These are phyloP conservation scores for Sarcophaga rosellei DNA, from an alignment of 2,888 invertebrate species.

Conservation along the genomic window DNA sequence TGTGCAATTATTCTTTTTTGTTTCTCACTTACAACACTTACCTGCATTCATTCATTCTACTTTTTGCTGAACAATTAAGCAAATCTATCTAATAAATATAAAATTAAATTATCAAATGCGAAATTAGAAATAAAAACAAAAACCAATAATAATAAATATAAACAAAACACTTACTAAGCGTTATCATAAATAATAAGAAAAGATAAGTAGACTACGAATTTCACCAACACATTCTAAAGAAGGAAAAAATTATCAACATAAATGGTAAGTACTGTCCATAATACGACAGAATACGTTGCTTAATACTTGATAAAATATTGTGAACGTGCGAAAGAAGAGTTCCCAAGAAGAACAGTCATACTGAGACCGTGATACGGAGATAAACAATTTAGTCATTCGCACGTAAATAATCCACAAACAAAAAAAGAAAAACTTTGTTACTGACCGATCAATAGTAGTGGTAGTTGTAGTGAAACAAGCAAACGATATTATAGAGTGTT, in stretches of 20 bases:
- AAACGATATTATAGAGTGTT: not conserved
- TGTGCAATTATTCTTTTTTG: conserved; percentile 26
- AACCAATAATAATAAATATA: conserved; percentile 41
- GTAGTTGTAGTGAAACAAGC: not conserved
- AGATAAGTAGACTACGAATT: conserved; percentile 24
- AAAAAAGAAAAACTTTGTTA: conserved; percentile 1
- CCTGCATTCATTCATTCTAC: not conserved
- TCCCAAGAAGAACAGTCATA: conserved; percentile 28
- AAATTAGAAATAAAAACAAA: conserved; percentile 55
- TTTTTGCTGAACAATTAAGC: conserved; percentile 45
- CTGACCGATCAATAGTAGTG: conserved; percentile 28
- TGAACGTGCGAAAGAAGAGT: conserved; percentile 33
- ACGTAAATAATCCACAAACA: conserved; percentile 24
- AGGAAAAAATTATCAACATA: conserved; percentile 42
- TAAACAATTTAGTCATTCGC: conserved; percentile 57
- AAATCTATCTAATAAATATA: conserved; percentile 33
- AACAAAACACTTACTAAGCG: conserved; percentile 41
- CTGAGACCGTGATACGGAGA: conserved; percentile 43
- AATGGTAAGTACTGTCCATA: conserved; percentile 57
- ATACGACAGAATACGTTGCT: conserved; percentile 18
- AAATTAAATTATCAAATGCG: conserved; percentile 37
- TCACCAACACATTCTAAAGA: conserved; percentile 1
- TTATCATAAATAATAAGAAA: conserved; percentile 4
- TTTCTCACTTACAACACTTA: conserved; percentile 21
- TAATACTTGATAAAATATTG: conserved; percentile 21